phyloP scores from a whole-genome alignment of 2,888 invertebrate genomes.

The Dasysyrphus tricinctus region DNA sequence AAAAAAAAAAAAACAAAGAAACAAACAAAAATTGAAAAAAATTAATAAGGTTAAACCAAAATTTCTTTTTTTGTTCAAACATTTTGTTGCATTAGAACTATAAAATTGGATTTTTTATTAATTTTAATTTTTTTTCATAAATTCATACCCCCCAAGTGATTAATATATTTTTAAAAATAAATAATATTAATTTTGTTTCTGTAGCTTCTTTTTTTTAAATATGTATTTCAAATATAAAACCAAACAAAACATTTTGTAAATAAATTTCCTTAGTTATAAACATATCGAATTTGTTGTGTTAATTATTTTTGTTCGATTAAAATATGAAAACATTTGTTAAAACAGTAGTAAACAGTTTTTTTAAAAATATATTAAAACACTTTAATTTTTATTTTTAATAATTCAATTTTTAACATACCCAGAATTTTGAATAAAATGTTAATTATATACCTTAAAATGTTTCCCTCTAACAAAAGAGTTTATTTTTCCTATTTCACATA shows the following conservation, averaged over 20 bases:
- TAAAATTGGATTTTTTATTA: constrained; percentile 46
- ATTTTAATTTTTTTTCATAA: not conserved
- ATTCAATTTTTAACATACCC: constrained; percentile 8
- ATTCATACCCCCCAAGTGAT: constrained; percentile 44
- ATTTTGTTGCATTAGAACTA: constrained; percentile 59
- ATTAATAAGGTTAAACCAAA: constrained; percentile 33
- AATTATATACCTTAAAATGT: constrained; percentile 17
- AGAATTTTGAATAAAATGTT: constrained; percentile 42
- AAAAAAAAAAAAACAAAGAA: constrained; percentile 6
- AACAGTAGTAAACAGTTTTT: constrained; percentile 36
- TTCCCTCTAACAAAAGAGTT: constrained; percentile 4
- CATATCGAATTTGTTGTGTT: constrained; percentile 51
- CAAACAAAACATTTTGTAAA: constrained; percentile 55
- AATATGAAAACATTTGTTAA: constrained; percentile 8
- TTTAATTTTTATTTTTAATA: not conserved
- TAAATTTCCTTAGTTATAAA: constrained; percentile 60
- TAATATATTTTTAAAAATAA: constrained; percentile 68
- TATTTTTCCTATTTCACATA: constrained; percentile 23
- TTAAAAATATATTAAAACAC: constrained; percentile 71
- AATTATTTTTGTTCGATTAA: constrained; percentile 24
- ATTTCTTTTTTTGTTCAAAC: constrained; percentile 20
- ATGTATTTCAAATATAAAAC: not conserved
- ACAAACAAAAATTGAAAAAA: constrained; percentile 22
- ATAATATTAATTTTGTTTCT: constrained; percentile 30
- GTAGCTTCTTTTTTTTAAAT: constrained; percentile 46